These are phyloP conservation scores for Chaetophractus vellerosus DNA, from an alignment of 2,797 vertebrate genomes.

Conservation along the genomic window DNA sequence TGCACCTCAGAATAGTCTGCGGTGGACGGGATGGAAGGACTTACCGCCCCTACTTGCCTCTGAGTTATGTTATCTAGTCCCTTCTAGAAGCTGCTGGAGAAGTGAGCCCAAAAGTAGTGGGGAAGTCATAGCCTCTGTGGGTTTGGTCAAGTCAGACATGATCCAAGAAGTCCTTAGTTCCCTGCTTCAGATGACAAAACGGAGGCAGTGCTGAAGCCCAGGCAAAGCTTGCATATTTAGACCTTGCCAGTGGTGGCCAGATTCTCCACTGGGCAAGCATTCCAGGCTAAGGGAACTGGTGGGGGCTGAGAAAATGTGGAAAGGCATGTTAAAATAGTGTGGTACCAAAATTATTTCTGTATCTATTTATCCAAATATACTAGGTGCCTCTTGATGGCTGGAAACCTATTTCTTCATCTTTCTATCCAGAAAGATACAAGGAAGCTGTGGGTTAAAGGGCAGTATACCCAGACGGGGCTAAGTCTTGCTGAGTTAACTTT, in stretches of 20 bases:
- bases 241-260: fast-evolving
- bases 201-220: background rate
- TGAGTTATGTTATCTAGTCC: background rate
- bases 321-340: background rate
- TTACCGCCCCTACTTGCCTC: background rate
- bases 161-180: background rate
- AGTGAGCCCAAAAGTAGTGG: background rate
- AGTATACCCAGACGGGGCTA: background rate
- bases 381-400: background rate
- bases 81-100: background rate
- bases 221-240: background rate
- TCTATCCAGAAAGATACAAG: background rate
- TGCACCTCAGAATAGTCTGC: background rate
- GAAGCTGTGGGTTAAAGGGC: background rate
- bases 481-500: background rate
- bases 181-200: background rate
- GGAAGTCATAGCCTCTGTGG: background rate
- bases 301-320: background rate
- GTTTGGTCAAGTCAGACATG: background rate
- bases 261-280: background rate
- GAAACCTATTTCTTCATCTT: background rate
- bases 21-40: background rate
- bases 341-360: background rate
- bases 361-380: background rate
- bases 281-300: background rate